Evolutionary conservation across 2,797 vertebrate species (phyloP), one percentile per base, ranked within the genome.

Genomic region (Delichon dasypus): DNA sequence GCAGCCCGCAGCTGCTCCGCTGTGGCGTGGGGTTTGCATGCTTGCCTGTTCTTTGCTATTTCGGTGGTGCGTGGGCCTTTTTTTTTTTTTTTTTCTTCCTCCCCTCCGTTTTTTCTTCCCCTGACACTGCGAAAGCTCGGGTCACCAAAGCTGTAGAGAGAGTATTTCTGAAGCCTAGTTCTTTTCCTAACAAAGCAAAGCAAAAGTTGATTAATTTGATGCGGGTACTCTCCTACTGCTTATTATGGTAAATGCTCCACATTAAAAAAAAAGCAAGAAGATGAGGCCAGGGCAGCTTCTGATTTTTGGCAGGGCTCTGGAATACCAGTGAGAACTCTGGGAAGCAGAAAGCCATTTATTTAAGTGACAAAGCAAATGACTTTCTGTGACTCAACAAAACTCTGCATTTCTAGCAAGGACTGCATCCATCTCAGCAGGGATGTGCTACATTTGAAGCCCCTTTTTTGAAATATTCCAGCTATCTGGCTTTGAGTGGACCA

Each of bases 301-400:
- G 50, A 50, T 47, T 83, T 88, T 81, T 84, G 81, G 89, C 85
- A 61, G 57, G 25, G 38, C 36, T 75, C 34, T 83, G 65, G 38
- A 79, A 72, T 85, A 55, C 55, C 86, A 60, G 30, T 21, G 36
- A 82, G 78, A 77, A 27, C 79, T 14, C 72, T 58, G 68, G 60
- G 79, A 84, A 88, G 62, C 58, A 92, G 55, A 94, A 93, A 57
- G 51, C 36, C 83, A 44, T 94, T 90, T 92, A 36, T 89, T 85
- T 78, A 88, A 86, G 48, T 86, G 92, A 88, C 76, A 57, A 34
- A 67, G 79, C 70, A 78, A 84, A 68, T 66, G 45, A 32, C 78
- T 90, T 93, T 71, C 51, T 0, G 4, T 94, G 91, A 96, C 88
- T 92, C 73, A 40, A 85, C 78, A 88, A 16, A 89, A 72, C 29